Evolutionary conservation across 1,140 invertebrate species (phyloP).

Genomic region (Orius insidiosus): DNA sequence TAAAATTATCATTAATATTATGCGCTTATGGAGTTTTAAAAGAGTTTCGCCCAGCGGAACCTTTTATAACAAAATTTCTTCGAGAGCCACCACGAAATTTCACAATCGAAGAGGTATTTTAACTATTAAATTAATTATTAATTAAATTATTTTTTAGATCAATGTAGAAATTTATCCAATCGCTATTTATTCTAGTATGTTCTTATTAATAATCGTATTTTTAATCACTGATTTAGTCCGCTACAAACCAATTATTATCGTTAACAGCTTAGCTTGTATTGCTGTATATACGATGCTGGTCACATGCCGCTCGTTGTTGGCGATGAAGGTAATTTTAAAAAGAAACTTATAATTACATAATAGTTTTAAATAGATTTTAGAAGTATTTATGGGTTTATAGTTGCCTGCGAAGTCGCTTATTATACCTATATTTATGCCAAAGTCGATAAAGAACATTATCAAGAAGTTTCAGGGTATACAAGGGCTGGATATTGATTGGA

Average conservation of each 20-base stretch:
- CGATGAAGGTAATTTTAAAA: conserved; percentile 18
- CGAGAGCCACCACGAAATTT: conserved; percentile 49
- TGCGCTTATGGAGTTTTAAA: conserved; percentile 65
- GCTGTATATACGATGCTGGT: conserved; percentile 19
- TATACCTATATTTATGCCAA: conserved; percentile 88
- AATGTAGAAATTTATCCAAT: conserved; percentile 63
- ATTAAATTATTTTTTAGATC: conserved; percentile 31
- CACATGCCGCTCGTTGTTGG: conserved; percentile 14
- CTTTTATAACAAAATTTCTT: conserved; percentile 62
- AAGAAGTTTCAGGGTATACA: conserved; percentile 59
- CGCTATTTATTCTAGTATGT: conserved; percentile 60
- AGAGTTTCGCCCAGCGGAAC: conserved; percentile 65
- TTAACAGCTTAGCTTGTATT: conserved; percentile 50
- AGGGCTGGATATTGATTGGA: conserved; percentile 48
- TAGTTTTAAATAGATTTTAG: conserved; percentile 28
- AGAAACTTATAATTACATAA: neutral
- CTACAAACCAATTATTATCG: conserved; percentile 73
- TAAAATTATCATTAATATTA: conserved; percentile 42
- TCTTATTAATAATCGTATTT: conserved; percentile 55
- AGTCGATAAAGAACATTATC: conserved; percentile 56
- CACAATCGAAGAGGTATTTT: conserved; percentile 32
- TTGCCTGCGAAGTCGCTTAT: conserved; percentile 80
- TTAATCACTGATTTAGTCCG: conserved; percentile 64
- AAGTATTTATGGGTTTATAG: conserved; percentile 61
- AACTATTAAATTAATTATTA: neutral